These are phyloP conservation scores for Empis livida DNA, from an alignment of 2,888 invertebrate species.

Conservation along the genomic window DNA sequence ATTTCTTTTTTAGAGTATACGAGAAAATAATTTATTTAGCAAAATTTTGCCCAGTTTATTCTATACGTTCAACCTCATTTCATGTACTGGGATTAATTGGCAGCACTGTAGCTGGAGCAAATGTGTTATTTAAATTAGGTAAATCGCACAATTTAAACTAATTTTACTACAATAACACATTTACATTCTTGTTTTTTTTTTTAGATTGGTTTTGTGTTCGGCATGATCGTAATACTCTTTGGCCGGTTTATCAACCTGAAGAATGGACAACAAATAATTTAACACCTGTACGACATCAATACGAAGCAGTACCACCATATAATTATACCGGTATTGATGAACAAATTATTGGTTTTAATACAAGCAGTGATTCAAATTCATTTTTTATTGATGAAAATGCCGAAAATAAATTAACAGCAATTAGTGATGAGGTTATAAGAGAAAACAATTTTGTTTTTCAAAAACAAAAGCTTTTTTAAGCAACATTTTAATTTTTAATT, in stretches of 20 bases:
- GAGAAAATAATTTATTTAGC: constrained; percentile 50
- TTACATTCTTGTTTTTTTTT: too few relatives aligned
- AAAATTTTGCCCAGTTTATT: constrained; percentile 69
- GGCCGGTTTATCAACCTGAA: constrained; percentile 61
- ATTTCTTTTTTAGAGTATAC: constrained; percentile 22
- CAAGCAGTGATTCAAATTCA: constrained; percentile 31
- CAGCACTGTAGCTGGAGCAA: constrained; percentile 71
- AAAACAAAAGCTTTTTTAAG: too few relatives aligned
- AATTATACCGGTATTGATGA: constrained; percentile 33
- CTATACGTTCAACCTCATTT: constrained; percentile 80
- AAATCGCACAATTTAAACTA: constrained; percentile 20
- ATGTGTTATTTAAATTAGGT: constrained; percentile 58
- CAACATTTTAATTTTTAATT: too few relatives aligned
- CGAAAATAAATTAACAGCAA: constrained; percentile 21
- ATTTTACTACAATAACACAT: too few relatives aligned
- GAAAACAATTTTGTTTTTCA: too few relatives aligned
- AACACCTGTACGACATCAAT: constrained; percentile 36
- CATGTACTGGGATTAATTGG: constrained; percentile 69
- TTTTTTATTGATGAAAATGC: constrained; percentile 22
- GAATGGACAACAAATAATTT: constrained; percentile 37
- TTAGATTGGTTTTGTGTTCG: constrained; percentile 61
- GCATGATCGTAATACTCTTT: constrained; percentile 61
- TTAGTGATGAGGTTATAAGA: constrained; percentile 17
- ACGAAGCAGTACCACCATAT: constrained; percentile 32
- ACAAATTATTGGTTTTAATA: constrained; percentile 31